These are phyloP conservation scores for Pseudanteris insignis DNA, from an alignment of 2,888 invertebrate genomes.

Conservation along the genomic window DNA sequence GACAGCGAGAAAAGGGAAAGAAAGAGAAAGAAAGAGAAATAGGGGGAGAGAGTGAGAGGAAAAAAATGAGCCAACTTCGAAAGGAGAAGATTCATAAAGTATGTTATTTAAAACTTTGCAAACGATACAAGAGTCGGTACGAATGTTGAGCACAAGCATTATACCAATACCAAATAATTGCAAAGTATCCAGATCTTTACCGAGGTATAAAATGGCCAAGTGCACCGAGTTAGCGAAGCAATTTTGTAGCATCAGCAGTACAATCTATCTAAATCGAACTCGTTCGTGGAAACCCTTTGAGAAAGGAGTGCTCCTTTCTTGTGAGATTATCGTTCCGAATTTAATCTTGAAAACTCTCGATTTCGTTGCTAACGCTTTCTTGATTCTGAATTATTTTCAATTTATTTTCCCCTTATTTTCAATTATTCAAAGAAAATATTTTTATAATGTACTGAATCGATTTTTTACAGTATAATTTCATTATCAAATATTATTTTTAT, in stretches of 20 bases:
- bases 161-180: slow-evolving; percentile 40
- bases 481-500: no score
- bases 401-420: no score
- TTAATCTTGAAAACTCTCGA: slow-evolving; percentile 34
- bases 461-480: no score
- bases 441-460: no score
- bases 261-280: slow-evolving; percentile 43
- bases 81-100: slow-evolving; percentile 36
- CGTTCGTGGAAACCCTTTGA: slow-evolving; percentile 30
- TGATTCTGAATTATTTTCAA: slow-evolving; percentile 17
- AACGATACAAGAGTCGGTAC: slow-evolving; percentile 32
- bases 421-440: no score
- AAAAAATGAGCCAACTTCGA: slow-evolving; percentile 30
- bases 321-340: slow-evolving; percentile 33
- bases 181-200: slow-evolving; percentile 35
- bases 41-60: no score
- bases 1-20: slow-evolving; percentile 5
- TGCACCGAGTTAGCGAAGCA: slow-evolving; percentile 33
- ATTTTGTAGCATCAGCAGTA: slow-evolving; percentile 41
- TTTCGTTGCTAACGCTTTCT: slow-evolving; percentile 22
- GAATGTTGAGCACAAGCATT: slow-evolving; percentile 23
- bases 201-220: slow-evolving; percentile 36
- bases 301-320: slow-evolving; percentile 19
- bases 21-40: slow-evolving; percentile 6
- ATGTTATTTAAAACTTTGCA: slow-evolving; percentile 44